Base-by-base conservation (phyloP, 2,113 vertebrate genomes). In the Amphilophus citrinellus region DNA sequence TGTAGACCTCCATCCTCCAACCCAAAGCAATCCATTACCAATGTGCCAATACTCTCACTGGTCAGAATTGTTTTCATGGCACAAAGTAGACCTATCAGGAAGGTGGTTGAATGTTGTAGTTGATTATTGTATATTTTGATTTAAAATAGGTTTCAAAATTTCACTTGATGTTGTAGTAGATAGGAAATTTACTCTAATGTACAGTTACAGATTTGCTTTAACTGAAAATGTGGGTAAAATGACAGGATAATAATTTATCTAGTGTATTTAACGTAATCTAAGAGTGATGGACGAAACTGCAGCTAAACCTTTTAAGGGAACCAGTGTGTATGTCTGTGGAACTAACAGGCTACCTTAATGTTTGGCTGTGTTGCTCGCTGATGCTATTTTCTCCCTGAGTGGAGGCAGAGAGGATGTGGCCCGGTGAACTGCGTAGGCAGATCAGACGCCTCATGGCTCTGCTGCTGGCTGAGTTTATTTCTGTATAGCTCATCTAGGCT, bases 381-480 rank as follows among this genome's bases (percentile, higher is more conserved):
- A 79, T 92, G 90, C 91, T 95, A 93, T 94, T 94, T 92, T 94
- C 90, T 94, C 84, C 30, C 84, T 77, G 82, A 84, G 87, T 86
- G 93, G 94, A 93, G 88, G 92, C 79, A 82, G 90, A 76, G 80
- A 91, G 88, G 91, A 92, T 92, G 84, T 88, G 84, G 89, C 91
- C 91, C 39, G 76, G 32, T 91, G 91, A 92, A 88, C 92, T 20
- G 93, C 61, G 93, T 90, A 84, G 93, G 93, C 83, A 82, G 91
- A 92, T 91, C 89, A 85, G 92, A 87, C 79, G 44, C 88, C 85
- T 89, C 91, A 78, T 35, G 66, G 62, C 84, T 87, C 82, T 66
- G 83, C 91, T 76, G 80, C 85, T 9, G 78, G 89, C 44, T 5
- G 17, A n/a, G 53, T 65, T 80, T 83, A 83, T 89, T 89, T 84